Evolutionary conservation across 2,888 invertebrate species (phyloP), one percentile per base, ranked within the genome.

Genomic region (Axea sp.): DNA sequence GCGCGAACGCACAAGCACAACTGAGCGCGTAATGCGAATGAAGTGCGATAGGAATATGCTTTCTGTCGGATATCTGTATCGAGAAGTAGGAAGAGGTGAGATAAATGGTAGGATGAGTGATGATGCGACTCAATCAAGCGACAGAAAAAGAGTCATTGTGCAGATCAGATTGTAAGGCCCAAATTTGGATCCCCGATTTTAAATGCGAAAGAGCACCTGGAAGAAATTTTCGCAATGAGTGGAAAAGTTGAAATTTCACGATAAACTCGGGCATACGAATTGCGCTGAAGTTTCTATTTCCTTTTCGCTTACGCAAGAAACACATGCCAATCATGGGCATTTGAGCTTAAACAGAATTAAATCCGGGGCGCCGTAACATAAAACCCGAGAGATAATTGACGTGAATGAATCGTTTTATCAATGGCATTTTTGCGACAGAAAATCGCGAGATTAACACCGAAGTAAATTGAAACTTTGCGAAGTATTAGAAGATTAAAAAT

Each of bases 41-140:
- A 67, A 62, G 69, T 69, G 60, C 60, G 53, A 75, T 62, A 60
- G 67, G 57, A 72, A 59, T 53, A 75, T 71, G 67, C 65, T 71
- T 68, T 62, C 60, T 45, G 47, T 59, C 65, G 57, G 69, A 69
- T 71, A 73, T 67, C 28, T 31, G 73, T 55, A 55, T 47, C 39
- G 64, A 59, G 73, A 68, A 67, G 67, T 55, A 68, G 67, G 62
- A 73, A 73, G 67, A 62, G 67, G 60, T 41, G 49, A 55, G 62
- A 60, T 67, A 62, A 68, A 68, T 62, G 73, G 60, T 22, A 73
- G 73, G 62, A 68, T 57, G 62, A 53, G 67, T 67, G 55, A 62
- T n/a, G n/a, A n/a, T n/a, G 43, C 51, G 26, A 43, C 28, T 14
- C 5, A 28, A n/a, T 28, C 12, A 9, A 30, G n/a, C n/a, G n/a